These are phyloP conservation scores for Characodon lateralis DNA, from an alignment of 2,797 vertebrate species.

Conservation along the genomic window DNA sequence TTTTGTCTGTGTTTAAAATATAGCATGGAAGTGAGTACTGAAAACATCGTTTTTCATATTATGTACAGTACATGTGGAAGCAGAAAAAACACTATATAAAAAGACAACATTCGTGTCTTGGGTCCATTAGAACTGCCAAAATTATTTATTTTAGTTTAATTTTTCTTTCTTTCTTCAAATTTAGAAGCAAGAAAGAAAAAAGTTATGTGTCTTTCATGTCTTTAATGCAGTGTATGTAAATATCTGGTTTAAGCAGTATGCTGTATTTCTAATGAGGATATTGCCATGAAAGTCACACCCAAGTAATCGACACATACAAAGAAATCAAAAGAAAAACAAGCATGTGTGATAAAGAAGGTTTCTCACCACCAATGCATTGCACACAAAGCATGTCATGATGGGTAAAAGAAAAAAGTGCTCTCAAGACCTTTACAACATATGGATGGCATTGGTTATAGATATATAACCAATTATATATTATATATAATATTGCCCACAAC, in stretches of 20 bases:
- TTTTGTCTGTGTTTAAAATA: constrained; percentile 4
- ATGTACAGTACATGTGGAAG: too few relatives aligned
- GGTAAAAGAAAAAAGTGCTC: too few relatives aligned
- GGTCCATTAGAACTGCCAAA: too few relatives aligned
- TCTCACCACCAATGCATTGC: too few relatives aligned
- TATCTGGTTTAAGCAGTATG: background rate
- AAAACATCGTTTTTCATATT: background rate
- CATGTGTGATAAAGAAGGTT: background rate
- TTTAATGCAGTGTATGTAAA: background rate
- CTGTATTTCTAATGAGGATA: background rate
- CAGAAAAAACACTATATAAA: background rate
- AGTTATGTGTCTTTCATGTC: background rate
- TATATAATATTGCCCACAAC: too few relatives aligned
- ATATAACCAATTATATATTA: too few relatives aligned
- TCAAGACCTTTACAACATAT: too few relatives aligned
- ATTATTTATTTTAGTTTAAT: background rate
- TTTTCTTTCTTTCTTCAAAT: background rate
- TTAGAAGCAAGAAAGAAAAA: background rate
- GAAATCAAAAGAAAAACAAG: background rate
- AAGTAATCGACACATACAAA: background rate
- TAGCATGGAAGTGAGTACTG: background rate
- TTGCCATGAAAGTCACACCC: background rate
- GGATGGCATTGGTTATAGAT: too few relatives aligned
- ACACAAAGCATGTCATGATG: too few relatives aligned
- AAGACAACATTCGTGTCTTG: background rate